Base-by-base conservation (phyloP, 35 echinoderm and acorn worm genomes). In the Heliocidaris erythrogramma region DNA sequence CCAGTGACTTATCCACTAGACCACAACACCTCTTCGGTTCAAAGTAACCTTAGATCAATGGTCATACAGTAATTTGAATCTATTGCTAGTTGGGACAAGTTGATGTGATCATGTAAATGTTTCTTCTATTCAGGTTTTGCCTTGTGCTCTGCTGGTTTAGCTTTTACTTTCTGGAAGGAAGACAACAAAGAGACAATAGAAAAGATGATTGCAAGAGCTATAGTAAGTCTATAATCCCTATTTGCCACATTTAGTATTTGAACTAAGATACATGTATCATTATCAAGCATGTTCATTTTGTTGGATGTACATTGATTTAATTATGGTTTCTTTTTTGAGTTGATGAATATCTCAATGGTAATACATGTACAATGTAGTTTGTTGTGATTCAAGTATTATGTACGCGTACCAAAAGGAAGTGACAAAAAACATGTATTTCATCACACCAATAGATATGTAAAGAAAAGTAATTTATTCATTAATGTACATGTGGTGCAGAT, bases 181-280 rank as follows among this genome's bases (percentile, higher is more conserved):
- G 91, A 92, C 91, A 92, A 92, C 0, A 92, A 92, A 59, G 91
- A 52, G 29, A 92, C 91, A 5, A 92, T 92, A 52, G 91, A 92
- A 92, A 92, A 56, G 27, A 59, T 92, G 91, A 92, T 92, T 59
- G 91, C 91, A 16, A 49, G 49, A 59, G 91, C 91, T 27, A 11
- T 92, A 48, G 91, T 92, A 92, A 92, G 91, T 7, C 9, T 92
- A 24, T 42, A 9, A 21, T 86, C 31, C 31, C 24, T 12, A 29
- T 86, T 9, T 86, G 27, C 21, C 21, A 13, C 10, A 30, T 86
- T 29, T 29, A 7, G 21, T 30, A 31, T 8, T 9, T 42, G 35
- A 42, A 42, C 35, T 42, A 42, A 1, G 35, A 42, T 42, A 42
- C 35, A 42, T 42, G 35, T 42, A 42, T 42, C 35, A 3, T 42